Conservation (phyloP, 2,888 invertebrate species). For the Melanchra persicariae region DNA sequence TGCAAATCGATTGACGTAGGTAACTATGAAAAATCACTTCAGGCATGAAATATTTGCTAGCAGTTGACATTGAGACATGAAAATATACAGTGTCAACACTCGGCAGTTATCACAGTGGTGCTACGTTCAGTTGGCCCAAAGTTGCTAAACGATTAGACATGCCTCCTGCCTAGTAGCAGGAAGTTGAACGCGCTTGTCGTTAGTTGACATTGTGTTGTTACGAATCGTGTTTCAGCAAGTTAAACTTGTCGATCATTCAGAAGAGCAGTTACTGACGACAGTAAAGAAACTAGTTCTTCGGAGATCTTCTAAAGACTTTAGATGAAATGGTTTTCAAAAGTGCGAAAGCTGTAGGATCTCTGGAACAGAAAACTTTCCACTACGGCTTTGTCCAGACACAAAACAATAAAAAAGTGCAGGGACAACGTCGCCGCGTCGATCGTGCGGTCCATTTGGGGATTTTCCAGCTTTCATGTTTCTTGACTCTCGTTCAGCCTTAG, state of each 20-base stretch:
- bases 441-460: slow-evolving; percentile 28
- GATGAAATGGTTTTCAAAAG: background rate
- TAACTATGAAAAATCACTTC: slow-evolving; percentile 40
- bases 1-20: slow-evolving; percentile 21
- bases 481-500: slow-evolving; percentile 16
- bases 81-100: slow-evolving; percentile 70
- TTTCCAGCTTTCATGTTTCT: slow-evolving; percentile 47
- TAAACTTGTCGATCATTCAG: slow-evolving; percentile 18
- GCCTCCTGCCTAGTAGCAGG: slow-evolving; percentile 50
- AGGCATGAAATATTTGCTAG: slow-evolving; percentile 52
- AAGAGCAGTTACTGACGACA: background rate
- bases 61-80: slow-evolving; percentile 80
- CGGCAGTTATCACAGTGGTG: slow-evolving; percentile 55
- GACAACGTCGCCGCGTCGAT: background rate
- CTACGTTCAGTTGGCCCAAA: slow-evolving; percentile 52
- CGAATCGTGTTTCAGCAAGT: slow-evolving; percentile 28
- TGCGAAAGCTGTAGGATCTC: background rate
- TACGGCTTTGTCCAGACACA: background rate
- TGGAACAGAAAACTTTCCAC: background rate
- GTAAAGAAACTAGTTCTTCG: background rate
- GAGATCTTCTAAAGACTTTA: background rate
- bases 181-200: slow-evolving; percentile 42
- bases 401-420: slow-evolving; percentile 26
- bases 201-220: slow-evolving; percentile 28
- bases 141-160: slow-evolving; percentile 64